Conservation (phyloP, 37 sponge, comb jelly and placozoan genomes). For the Cliona cf. orientalis region DNA sequence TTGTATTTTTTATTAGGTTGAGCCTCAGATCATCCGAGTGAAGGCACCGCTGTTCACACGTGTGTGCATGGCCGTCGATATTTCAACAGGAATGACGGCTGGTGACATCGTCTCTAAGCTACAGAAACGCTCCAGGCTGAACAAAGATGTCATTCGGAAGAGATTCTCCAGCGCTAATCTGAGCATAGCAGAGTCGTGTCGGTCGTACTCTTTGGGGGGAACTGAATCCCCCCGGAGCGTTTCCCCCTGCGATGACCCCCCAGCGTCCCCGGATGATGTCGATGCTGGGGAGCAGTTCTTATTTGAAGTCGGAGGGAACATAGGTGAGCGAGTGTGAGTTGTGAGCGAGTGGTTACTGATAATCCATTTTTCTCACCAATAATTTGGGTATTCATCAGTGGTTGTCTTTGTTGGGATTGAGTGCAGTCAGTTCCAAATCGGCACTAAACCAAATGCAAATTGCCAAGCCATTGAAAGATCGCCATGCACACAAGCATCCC, state of each 20-base stretch:
- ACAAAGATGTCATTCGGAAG: slow-evolving; percentile 56
- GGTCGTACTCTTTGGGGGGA: too few species aligned
- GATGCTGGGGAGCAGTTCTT: slow-evolving; percentile 58
- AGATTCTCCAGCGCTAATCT: background rate
- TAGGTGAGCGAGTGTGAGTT: slow-evolving; percentile 70
- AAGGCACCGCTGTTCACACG: slow-evolving; percentile 76
- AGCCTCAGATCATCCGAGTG: slow-evolving; percentile 65
- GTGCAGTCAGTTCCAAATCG: background rate
- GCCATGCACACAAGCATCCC: too few species aligned
- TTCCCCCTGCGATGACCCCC: background rate
- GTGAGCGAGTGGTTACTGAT: background rate
- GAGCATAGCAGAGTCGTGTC: background rate
- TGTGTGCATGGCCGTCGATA: slow-evolving; percentile 71
- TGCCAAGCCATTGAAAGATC: too few species aligned
- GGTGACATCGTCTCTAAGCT: slow-evolving; percentile 71
- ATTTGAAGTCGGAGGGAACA: slow-evolving; percentile 87
- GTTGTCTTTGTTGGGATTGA: background rate
- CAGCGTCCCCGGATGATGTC: background rate
- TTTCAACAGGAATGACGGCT: slow-evolving; percentile 61
- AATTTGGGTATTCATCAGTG: background rate
- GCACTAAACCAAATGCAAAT: too few species aligned
- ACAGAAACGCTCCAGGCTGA: slow-evolving; percentile 60
- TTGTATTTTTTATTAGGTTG: background rate
- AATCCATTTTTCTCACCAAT: background rate
- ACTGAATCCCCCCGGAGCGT: too few species aligned